phyloP scores from a whole-genome alignment of 2,113 vertebrate species.

The Percopsis transmontana region DNA sequence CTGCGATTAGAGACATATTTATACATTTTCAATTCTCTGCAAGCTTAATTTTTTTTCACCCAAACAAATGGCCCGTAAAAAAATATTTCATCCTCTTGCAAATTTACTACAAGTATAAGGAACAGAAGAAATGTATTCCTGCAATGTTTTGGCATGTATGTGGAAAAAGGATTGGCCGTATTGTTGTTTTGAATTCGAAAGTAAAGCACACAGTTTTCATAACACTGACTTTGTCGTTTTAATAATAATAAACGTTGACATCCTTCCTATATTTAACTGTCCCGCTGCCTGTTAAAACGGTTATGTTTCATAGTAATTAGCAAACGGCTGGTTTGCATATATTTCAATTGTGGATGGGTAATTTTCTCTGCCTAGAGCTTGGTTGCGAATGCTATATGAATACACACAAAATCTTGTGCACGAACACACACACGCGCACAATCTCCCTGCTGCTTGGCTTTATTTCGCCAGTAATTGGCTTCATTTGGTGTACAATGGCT shows the following conservation, averaged over 20 bases:
- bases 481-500: constrained; percentile 60
- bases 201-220: constrained; percentile 14
- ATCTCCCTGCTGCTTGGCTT: constrained; percentile 21
- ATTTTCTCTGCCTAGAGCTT: constrained; percentile 23
- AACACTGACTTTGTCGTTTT: constrained; percentile 10
- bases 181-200: constrained; percentile 23
- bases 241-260: constrained; percentile 40
- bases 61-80: constrained; percentile 56
- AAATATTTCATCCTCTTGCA: constrained; percentile 45
- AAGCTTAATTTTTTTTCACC: constrained; percentile 45
- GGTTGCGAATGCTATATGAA: background rate
- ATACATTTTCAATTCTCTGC: constrained; percentile 55
- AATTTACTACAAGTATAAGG: constrained; percentile 44
- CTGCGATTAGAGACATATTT: constrained; percentile 53
- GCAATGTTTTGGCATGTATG: constrained; percentile 26
- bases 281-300: constrained; percentile 37
- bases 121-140: constrained; percentile 40
- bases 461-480: constrained; percentile 62
- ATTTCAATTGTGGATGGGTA: constrained; percentile 27
- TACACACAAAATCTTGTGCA: background rate
- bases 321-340: constrained; percentile 41
- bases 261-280: constrained; percentile 34
- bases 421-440: constrained; percentile 19
- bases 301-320: constrained; percentile 48
- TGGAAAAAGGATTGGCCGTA: too few species aligned